A percentile compares a stretch with the other conserved stretches of the same genome.
Conservation (phyloP, 2,888 invertebrate genomes). For the Oeneis ivallda region DNA sequence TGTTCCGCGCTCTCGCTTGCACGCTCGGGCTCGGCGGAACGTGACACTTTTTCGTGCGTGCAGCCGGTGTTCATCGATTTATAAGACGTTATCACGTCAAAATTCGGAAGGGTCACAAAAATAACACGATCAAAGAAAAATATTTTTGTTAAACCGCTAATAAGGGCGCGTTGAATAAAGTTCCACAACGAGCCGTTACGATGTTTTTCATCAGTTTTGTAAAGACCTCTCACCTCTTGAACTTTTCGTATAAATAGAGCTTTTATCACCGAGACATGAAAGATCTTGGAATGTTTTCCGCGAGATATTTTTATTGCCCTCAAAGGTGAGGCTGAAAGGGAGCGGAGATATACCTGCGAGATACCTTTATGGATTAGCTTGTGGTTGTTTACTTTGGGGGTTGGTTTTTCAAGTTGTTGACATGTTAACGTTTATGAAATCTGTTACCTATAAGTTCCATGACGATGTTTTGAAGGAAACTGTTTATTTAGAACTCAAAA, state of each 20-base stretch:
- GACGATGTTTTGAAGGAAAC: too few species aligned
- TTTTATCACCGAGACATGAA: conserved; percentile 17
- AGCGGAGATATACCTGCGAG: conserved; percentile 6
- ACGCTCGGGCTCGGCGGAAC: too few species aligned
- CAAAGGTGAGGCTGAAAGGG: conserved; percentile 13
- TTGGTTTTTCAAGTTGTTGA: conserved; percentile 2
- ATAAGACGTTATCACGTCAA: too few species aligned
- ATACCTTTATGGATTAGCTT: conserved; percentile 18
- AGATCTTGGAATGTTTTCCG: conserved; percentile 25
- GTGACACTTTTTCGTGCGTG: too few species aligned
- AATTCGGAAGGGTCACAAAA: too few species aligned
- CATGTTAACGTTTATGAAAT: neutral
- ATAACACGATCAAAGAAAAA: neutral
- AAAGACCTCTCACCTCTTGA: conserved; percentile 27
- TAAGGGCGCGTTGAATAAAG: conserved; percentile 32
- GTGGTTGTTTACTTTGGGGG: neutral
- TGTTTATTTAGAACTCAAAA: too few species aligned
- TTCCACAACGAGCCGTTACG: conserved; percentile 31
- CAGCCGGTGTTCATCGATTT: too few species aligned
- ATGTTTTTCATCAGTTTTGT: conserved; percentile 25
- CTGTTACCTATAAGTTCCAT: neutral
- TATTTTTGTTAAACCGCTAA: conserved; percentile 29
- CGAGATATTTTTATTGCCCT: conserved; percentile 32
- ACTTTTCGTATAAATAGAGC: conserved; percentile 26
- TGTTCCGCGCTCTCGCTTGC: too few species aligned